These are phyloP conservation scores for Zygothrica quintamaculata DNA, from an alignment of 2,888 invertebrate genomes.

Conservation along the genomic window DNA sequence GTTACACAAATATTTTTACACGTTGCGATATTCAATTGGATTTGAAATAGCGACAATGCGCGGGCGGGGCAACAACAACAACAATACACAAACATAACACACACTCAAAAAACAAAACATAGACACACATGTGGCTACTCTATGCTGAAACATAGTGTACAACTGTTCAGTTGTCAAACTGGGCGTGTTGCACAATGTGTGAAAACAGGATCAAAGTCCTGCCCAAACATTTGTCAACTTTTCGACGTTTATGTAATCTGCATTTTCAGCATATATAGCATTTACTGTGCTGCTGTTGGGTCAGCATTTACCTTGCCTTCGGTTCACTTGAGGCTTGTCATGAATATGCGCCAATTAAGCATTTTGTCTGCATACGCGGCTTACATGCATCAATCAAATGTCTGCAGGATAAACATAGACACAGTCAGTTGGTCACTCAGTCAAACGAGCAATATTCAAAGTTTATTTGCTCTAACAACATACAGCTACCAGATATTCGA, in stretches of 20 bases:
- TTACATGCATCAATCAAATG: slow-evolving; percentile 78
- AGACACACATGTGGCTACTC: slow-evolving; percentile 12
- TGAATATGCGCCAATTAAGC: slow-evolving; percentile 77
- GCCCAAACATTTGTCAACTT: slow-evolving; percentile 73
- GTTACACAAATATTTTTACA: slow-evolving; percentile 77
- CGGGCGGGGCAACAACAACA: slow-evolving; percentile 58
- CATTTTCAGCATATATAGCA: slow-evolving; percentile 31
- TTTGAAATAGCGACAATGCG: slow-evolving; percentile 66
- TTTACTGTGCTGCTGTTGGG: neutral
- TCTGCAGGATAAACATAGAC: slow-evolving; percentile 63
- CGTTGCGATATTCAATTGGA: slow-evolving; percentile 72
- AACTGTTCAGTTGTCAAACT: slow-evolving; percentile 14
- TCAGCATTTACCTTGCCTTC: neutral
- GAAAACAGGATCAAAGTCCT: slow-evolving; percentile 77
- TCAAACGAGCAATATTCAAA: slow-evolving; percentile 28
- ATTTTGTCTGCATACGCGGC: slow-evolving; percentile 66
- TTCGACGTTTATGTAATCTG: slow-evolving; percentile 71
- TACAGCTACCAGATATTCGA: too few species aligned
- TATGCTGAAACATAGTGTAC: neutral
- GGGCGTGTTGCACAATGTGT: slow-evolving; percentile 75
- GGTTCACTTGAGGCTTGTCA: slow-evolving; percentile 40
- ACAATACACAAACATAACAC: slow-evolving; percentile 19
- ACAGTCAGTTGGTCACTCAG: slow-evolving; percentile 40
- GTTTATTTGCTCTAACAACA: slow-evolving; percentile 27
- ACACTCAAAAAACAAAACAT: neutral